Conservation (phyloP, 2,888 invertebrate genomes). For the Caenorhabditis sp. region DNA sequence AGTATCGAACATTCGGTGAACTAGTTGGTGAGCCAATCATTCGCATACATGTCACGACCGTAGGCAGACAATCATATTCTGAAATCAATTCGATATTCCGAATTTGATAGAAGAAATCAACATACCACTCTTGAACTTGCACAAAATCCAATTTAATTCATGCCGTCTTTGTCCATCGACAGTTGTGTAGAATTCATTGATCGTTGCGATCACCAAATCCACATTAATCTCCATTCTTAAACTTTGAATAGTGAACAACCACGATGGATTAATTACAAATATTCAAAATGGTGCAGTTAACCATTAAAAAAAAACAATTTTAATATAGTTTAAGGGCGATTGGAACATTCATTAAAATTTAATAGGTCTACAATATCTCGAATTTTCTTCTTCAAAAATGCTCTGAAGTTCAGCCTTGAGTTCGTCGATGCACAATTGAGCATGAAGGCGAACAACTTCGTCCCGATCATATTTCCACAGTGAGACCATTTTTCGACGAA, state of each 20-base stretch:
- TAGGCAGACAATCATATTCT: slow-evolving; percentile 31
- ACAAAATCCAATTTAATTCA: slow-evolving; percentile 41
- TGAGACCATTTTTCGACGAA: slow-evolving; percentile 41
- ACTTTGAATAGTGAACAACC: not conserved
- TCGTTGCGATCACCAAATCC: slow-evolving; percentile 18
- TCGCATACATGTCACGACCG: slow-evolving; percentile 37
- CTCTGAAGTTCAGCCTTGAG: slow-evolving; percentile 39
- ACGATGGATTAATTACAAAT: not conserved
- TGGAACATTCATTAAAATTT: slow-evolving; percentile 5
- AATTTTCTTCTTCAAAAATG: slow-evolving; percentile 16
- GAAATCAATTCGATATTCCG: not conserved
- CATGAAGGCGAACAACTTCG: slow-evolving; percentile 61
- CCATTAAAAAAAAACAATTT: slow-evolving; percentile 5
- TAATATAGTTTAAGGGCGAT: too few species aligned
- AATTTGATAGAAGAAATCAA: slow-evolving; percentile 2
- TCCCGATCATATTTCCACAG: slow-evolving; percentile 54
- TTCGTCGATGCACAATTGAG: slow-evolving; percentile 60
- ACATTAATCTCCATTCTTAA: slow-evolving; percentile 8
- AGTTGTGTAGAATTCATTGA: slow-evolving; percentile 56
- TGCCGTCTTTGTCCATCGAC: slow-evolving; percentile 32
- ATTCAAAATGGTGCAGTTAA: not conserved
- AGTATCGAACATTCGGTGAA: slow-evolving; percentile 42
- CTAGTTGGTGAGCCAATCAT: slow-evolving; percentile 36
- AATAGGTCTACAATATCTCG: slow-evolving; percentile 12
- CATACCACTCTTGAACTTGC: slow-evolving; percentile 46